Percentiles rank a stretch among this genome's conserved stretches.
Evolutionary conservation across 2,113 vertebrate genomes (phyloP).

Genomic region (Perccottus glenii): DNA sequence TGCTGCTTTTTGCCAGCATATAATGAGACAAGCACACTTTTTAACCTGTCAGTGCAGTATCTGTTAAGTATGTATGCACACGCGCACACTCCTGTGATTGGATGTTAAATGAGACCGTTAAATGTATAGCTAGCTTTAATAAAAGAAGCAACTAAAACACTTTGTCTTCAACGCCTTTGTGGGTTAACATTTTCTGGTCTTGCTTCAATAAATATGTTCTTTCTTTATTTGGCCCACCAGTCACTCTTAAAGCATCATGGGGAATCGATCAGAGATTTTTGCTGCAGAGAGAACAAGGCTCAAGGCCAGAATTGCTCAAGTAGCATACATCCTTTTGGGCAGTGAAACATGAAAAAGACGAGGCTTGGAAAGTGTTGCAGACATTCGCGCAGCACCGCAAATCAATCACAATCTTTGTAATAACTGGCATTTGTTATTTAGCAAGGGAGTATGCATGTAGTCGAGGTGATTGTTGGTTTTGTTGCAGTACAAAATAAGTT

Average conservation of each 20-base stretch:
- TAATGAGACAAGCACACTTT: slow-evolving; percentile 18
- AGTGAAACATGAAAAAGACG: slow-evolving; percentile 20
- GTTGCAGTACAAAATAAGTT: background rate
- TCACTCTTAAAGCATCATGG: slow-evolving; percentile 44
- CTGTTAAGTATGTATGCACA: background rate
- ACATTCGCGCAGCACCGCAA: background rate
- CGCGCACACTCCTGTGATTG: background rate
- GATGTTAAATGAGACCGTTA: background rate
- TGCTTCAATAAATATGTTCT: background rate
- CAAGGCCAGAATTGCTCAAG: slow-evolving; percentile 30
- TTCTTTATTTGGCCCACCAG: slow-evolving; percentile 1
- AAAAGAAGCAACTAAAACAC: background rate
- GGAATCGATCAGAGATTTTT: slow-evolving; percentile 3
- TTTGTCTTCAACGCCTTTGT: background rate
- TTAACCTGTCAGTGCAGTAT: slow-evolving; percentile 2
- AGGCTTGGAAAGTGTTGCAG: slow-evolving; percentile 12
- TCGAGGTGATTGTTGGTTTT: background rate
- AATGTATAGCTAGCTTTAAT: slow-evolving; percentile 12
- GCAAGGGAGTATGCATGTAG: background rate
- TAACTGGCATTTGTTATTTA: slow-evolving; percentile 1
- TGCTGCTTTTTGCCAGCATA: slow-evolving; percentile 29
- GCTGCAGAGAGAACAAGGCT: background rate
- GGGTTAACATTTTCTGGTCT: slow-evolving; percentile 9
- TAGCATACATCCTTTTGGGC: slow-evolving; percentile 33
- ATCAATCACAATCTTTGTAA: background rate